phyloP scores from a whole-genome alignment of 2,797 vertebrate genomes.

The Helicolenus hilgendorfi region DNA sequence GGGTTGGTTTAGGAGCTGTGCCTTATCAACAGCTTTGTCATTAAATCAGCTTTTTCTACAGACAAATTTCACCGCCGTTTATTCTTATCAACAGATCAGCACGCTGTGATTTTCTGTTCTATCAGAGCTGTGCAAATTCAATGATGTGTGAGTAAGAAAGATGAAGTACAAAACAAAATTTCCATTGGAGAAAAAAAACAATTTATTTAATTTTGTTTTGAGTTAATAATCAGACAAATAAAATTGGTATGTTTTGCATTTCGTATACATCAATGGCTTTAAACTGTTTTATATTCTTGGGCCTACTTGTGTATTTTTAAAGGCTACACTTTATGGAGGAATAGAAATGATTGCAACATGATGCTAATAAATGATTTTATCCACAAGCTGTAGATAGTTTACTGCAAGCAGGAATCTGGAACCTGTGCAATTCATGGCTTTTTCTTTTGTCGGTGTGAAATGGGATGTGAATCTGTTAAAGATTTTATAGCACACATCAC shows the following conservation, averaged over 20 bases:
- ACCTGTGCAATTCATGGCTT: slow-evolving; percentile 77
- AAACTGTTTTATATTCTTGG: slow-evolving; percentile 29
- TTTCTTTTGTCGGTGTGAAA: slow-evolving; percentile 62
- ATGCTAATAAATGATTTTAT: slow-evolving; percentile 42
- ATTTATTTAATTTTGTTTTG: slow-evolving; percentile 71
- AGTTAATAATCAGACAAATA: slow-evolving; percentile 69
- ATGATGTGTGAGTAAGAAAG: slow-evolving; percentile 57
- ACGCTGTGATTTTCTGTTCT: slow-evolving; percentile 83
- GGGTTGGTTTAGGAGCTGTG: slow-evolving; percentile 80
- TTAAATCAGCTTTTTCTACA: slow-evolving; percentile 88
- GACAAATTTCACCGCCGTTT: slow-evolving; percentile 85
- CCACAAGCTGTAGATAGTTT: slow-evolving; percentile 51
- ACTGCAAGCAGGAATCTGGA: slow-evolving; percentile 57
- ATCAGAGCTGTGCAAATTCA: slow-evolving; percentile 77
- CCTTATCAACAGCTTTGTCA: slow-evolving; percentile 88
- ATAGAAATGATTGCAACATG: slow-evolving; percentile 51
- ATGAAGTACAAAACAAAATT: slow-evolving; percentile 72
- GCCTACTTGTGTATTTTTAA: slow-evolving; percentile 52
- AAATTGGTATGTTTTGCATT: slow-evolving; percentile 70
- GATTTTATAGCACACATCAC: slow-evolving; percentile 54
- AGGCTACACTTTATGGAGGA: slow-evolving; percentile 56
- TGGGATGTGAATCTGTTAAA: slow-evolving; percentile 54
- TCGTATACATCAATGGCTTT: slow-evolving; percentile 72
- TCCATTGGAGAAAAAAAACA: slow-evolving; percentile 34
- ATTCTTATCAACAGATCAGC: slow-evolving; percentile 83